Evolutionary conservation across 2,888 invertebrate genomes (phyloP), one percentile per base, ranked within the genome.

Genomic region (Ceramica pisi): DNA sequence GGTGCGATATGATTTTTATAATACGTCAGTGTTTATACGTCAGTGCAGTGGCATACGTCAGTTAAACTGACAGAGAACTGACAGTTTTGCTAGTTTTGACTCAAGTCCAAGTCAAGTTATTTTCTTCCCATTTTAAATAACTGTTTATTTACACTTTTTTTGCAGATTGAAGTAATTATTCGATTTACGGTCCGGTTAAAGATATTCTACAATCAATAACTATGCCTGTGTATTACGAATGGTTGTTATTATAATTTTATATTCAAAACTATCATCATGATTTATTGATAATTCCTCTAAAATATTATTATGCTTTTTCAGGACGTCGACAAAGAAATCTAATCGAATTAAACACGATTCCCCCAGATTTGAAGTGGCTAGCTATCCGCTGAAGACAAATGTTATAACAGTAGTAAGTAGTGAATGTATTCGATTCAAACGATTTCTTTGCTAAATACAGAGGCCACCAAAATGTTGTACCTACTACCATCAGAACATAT

Each of bases 341-440:
- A 61, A 38, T 46, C 67, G 53, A 14, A 62, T 67, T 53, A 87
- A 83, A 72, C 84, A 87, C 70, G 81, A 82, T 57, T 91, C 82
- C 73, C 90, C 92, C 16, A 91, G 90, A 71, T 91, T 95, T 88
- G 93, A 92, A 88, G 95, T 95, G 6, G 89, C 90, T 23, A 92
- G 86, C 72, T 95, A 96, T 88, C 95, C 95, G 31, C 83, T 96
- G 14, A 95, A 94, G 87, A 66, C 85, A 44, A 92, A 91, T 81
- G 67, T 90, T 16, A 84, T 90, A 23, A 86, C 85, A 74, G 79
- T 91, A 86, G 94, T 94, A 86, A 89, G 91, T 88, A 41, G 3
- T 55, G 3, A 12, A 21, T 35, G 31, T n/a, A n/a, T n/a, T n/a
- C n/a, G n/a, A n/a, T n/a, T n/a, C n/a, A n/a, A n/a, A n/a, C n/a